A percentile compares a stretch with the other conserved stretches of the same genome.
These are phyloP conservation scores for Oostethus manadensis DNA, from an alignment of 2,113 vertebrate species.

Conservation along the genomic window DNA sequence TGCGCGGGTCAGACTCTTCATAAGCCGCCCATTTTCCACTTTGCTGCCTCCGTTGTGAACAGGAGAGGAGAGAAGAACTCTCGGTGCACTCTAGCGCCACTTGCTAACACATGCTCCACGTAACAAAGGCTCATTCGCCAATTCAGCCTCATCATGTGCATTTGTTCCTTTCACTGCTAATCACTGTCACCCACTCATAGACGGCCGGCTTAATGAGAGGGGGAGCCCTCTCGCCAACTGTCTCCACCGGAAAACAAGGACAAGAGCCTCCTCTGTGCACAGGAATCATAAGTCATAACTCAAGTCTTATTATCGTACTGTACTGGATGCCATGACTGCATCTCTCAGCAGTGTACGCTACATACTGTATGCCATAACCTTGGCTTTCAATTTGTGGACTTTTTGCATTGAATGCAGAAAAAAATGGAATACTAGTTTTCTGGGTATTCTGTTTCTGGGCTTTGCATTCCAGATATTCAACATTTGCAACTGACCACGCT, in stretches of 20 bases:
- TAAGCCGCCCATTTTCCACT: conserved; percentile 62
- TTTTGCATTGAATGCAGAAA: no score
- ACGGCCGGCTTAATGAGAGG: conserved; percentile 43
- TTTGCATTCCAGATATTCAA: no score
- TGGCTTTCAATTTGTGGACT: no score
- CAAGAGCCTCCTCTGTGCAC: conserved; percentile 30
- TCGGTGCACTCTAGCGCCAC: conserved; percentile 36
- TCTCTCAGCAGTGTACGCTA: conserved; percentile 2
- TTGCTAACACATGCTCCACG: conserved; percentile 38
- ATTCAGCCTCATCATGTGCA: conserved; percentile 51
- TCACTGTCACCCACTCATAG: conserved; percentile 53
- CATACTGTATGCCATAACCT: no score
- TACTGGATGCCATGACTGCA: conserved; percentile 21
- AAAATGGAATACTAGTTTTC: no score
- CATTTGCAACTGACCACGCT: no score
- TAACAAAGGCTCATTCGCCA: conserved; percentile 43
- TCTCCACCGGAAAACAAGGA: conserved; percentile 41
- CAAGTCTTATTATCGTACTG: conserved; percentile 40
- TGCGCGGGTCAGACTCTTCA: conserved; percentile 36
- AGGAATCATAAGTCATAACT: conserved; percentile 48
- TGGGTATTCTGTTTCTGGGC: no score
- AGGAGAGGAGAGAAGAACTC: conserved; percentile 42
- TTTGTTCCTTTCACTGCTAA: conserved; percentile 53
- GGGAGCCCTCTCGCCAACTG: conserved; percentile 39
- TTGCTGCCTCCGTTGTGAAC: conserved; percentile 51